Conservation (phyloP, 2,888 invertebrate species). For the Macrosiphum euphorbiae region DNA sequence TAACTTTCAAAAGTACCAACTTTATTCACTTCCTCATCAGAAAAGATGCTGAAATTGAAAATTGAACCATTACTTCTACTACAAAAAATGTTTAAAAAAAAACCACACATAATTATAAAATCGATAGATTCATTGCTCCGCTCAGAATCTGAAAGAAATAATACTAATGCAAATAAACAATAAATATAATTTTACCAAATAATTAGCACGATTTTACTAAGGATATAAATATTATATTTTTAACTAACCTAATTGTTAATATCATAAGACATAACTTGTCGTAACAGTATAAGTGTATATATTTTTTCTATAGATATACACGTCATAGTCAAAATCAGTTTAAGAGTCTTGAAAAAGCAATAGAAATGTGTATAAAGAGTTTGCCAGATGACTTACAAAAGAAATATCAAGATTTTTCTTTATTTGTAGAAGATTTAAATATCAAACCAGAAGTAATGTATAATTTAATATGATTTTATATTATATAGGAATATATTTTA, state of each 20-base stretch:
- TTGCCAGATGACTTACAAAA: constrained; percentile 72
- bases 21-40: too few relatives aligned
- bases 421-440: constrained; percentile 80
- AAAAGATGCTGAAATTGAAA: too few relatives aligned
- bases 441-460: constrained; percentile 72
- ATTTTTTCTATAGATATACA: constrained; percentile 46
- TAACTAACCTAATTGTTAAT: background rate
- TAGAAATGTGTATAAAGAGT: constrained; percentile 76
- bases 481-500: background rate
- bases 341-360: constrained; percentile 70
- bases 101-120: background rate
- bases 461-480: background rate
- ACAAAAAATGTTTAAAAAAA: background rate
- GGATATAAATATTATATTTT: background rate
- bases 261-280: background rate
- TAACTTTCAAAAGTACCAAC: too few relatives aligned
- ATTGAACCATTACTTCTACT: too few relatives aligned
- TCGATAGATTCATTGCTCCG: background rate
- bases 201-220: background rate
- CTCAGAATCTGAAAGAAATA: background rate
- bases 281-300: background rate
- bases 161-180: background rate
- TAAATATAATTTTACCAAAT: background rate
- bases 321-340: constrained; percentile 23
- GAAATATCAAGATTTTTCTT: constrained; percentile 76